Conservation (phyloP, 2,113 vertebrate species). For the Picathartes gymnocephalus region DNA sequence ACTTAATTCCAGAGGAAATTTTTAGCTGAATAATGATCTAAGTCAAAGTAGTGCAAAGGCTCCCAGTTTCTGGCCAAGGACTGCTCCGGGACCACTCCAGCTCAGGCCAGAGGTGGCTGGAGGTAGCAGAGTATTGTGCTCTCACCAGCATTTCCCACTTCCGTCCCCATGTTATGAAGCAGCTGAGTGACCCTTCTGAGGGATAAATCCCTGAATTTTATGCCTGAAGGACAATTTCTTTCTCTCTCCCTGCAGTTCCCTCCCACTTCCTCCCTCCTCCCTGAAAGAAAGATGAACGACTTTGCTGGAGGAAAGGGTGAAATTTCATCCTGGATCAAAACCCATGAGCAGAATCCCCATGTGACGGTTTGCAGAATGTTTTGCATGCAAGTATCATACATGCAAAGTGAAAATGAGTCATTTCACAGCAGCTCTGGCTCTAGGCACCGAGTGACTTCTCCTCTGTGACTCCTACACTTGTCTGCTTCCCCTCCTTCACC, state of each 20-base stretch:
- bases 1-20: neutral
- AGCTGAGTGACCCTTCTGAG: neutral
- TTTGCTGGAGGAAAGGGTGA: conserved; percentile 66
- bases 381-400: conserved; percentile 55
- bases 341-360: conserved; percentile 35
- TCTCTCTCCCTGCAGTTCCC: neutral
- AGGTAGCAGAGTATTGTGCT: neutral
- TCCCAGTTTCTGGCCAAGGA: neutral
- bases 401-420: conserved; percentile 60
- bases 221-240: conserved; percentile 2
- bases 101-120: accelerated
- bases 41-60: neutral
- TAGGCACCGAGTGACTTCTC: conserved; percentile 51
- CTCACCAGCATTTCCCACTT: neutral
- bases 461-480: conserved; percentile 51
- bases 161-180: neutral
- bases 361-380: neutral
- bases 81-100: neutral
- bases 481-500: conserved; percentile 30
- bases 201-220: conserved; percentile 27
- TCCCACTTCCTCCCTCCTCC: conserved; percentile 54
- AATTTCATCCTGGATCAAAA: conserved; percentile 62
- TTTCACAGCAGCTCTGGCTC: conserved; percentile 51
- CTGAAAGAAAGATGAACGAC: conserved; percentile 53
- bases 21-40: neutral